Evolutionary conservation across 1,140 invertebrate species (phyloP).

Genomic region (Pogonognathellus flavescens): DNA sequence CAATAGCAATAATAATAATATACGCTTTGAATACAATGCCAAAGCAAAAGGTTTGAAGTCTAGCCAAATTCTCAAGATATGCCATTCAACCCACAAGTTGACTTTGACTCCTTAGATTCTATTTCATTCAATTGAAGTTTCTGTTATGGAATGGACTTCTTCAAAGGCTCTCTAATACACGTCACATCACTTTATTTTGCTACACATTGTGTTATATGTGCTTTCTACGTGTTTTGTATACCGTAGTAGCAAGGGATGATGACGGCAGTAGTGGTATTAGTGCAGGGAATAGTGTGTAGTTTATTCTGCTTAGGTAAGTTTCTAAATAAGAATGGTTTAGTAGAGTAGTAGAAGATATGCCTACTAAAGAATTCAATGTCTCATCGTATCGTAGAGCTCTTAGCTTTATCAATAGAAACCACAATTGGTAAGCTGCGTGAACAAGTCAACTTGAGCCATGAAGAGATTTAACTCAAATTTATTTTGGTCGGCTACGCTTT

Average conservation of each 20-base stretch:
- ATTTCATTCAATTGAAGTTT: slow-evolving; percentile 22
- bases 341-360: neutral
- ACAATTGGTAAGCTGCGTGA: slow-evolving; percentile 11
- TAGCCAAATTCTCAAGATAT: slow-evolving; percentile 43
- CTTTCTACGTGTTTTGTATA: too few species aligned
- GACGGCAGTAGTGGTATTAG: too few species aligned
- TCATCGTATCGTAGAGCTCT: neutral
- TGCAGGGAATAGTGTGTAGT: neutral
- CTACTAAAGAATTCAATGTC: neutral
- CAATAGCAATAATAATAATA: slow-evolving; percentile 27
- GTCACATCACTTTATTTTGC: slow-evolving; percentile 17
- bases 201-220: neutral
- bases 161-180: slow-evolving; percentile 25
- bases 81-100: slow-evolving; percentile 36
- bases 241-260: too few species aligned
- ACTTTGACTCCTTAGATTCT: slow-evolving; percentile 40
- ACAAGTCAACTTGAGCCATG: neutral
- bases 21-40: slow-evolving; percentile 17
- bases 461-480: neutral
- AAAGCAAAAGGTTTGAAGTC: slow-evolving; percentile 17
- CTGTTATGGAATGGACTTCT: neutral
- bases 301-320: neutral
- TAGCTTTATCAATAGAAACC: neutral
- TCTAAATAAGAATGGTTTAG: neutral
- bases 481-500: slow-evolving; percentile 10